Percentiles rank a stretch among this genome's conserved stretches.
Conservation (phyloP, 2,113 vertebrate genomes). For the Dasyprocta punctata region DNA sequence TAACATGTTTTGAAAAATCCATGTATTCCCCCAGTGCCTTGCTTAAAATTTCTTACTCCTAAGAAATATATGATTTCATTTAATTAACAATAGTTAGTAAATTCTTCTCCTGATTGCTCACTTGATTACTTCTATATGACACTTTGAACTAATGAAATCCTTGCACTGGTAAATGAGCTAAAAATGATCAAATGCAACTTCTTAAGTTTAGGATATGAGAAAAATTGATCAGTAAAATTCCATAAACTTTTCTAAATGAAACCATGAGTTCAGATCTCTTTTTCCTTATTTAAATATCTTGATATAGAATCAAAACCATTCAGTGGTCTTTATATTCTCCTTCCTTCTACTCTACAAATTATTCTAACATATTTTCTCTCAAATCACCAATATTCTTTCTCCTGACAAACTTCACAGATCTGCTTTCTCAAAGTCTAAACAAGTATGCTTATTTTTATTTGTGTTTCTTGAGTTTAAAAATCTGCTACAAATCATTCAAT, state of each 20-base stretch:
- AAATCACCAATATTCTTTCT: background rate
- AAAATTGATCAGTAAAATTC: background rate
- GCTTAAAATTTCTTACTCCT: background rate
- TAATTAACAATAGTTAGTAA: background rate
- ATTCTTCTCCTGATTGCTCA: background rate
- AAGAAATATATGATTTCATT: background rate
- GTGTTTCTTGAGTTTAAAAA: conserved; percentile 13
- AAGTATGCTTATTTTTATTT: background rate
- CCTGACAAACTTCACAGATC: background rate
- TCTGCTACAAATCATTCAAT: background rate
- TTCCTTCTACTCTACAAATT: background rate
- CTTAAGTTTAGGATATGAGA: background rate
- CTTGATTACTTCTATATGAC: background rate
- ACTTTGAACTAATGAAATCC: background rate
- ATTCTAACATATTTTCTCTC: background rate
- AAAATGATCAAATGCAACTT: background rate
- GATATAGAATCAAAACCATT: background rate
- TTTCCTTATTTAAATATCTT: background rate
- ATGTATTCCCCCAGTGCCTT: background rate
- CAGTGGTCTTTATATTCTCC: background rate
- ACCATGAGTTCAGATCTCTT: background rate
- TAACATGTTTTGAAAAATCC: background rate
- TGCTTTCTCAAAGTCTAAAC: background rate
- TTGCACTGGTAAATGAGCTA: background rate
- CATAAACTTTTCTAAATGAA: background rate